Conservation (phyloP, 1,140 invertebrate species). For the Zaprionus ghesquierei region DNA sequence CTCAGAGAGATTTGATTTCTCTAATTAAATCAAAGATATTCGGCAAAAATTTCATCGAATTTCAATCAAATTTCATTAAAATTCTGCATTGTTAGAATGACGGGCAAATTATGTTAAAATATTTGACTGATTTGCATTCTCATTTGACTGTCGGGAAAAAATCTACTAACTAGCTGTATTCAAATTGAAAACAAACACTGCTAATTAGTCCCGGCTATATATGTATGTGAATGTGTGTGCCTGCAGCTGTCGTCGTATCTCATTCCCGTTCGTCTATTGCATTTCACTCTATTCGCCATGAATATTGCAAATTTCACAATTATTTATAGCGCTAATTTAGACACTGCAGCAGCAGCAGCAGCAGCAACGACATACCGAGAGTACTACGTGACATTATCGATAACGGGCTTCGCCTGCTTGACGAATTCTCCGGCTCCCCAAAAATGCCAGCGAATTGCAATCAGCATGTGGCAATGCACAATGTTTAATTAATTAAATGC, state of each 20-base stretch:
- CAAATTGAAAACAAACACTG: neutral
- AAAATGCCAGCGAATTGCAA: neutral
- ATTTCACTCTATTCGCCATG: neutral
- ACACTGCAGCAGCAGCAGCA: neutral
- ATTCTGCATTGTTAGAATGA: neutral
- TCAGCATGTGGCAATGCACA: neutral
- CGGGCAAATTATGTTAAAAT: neutral
- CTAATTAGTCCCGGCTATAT: neutral
- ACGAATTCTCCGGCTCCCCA: neutral
- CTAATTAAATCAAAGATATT: neutral
- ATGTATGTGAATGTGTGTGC: no score
- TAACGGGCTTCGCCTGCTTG: neutral
- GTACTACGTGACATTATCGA: neutral
- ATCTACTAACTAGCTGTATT: neutral
- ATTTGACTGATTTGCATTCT: neutral
- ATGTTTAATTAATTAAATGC: constrained; percentile 22
- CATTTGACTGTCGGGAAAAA: neutral
- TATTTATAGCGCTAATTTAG: neutral
- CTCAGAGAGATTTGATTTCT: neutral
- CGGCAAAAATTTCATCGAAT: neutral
- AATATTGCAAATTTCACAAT: neutral
- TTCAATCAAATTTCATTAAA: neutral
- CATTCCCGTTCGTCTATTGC: neutral
- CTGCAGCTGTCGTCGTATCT: no score
- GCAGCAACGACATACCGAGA: neutral